Conservation (phyloP, 2,888 invertebrate species). For the Cheilosia pagana region DNA sequence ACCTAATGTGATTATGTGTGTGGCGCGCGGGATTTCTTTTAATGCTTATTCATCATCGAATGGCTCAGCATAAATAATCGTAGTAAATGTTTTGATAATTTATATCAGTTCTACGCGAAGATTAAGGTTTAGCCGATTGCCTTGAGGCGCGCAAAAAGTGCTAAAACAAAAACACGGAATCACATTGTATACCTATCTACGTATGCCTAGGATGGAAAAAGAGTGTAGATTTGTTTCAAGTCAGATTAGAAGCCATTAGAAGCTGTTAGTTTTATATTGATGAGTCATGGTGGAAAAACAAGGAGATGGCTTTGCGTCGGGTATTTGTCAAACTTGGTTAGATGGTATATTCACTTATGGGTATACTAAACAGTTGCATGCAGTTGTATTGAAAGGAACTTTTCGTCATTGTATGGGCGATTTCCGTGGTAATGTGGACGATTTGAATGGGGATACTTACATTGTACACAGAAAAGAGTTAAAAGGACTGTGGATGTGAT, state of each 20-base stretch:
- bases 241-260: conserved; percentile 64
- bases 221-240: conserved; percentile 54
- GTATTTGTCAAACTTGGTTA: neutral
- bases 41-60: conserved; percentile 73
- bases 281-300: conserved; percentile 2
- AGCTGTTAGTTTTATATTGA: conserved; percentile 26
- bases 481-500: too few species aligned
- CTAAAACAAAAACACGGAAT: neutral
- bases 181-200: neutral
- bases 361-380: too few species aligned
- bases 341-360: too few species aligned
- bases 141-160: conserved; percentile 32
- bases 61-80: conserved; percentile 68
- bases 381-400: too few species aligned
- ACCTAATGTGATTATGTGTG: conserved; percentile 72
- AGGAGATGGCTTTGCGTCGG: neutral
- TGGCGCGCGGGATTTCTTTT: conserved; percentile 71
- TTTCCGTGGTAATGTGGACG: too few species aligned
- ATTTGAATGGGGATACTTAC: too few species aligned
- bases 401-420: too few species aligned
- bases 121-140: conserved; percentile 41
- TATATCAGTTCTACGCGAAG: conserved; percentile 59
- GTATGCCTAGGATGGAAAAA: conserved; percentile 20
- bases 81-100: conserved; percentile 67
- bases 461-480: too few species aligned